phyloP scores from a whole-genome alignment of 2,888 invertebrate species.

The Melieria crassipennis region DNA sequence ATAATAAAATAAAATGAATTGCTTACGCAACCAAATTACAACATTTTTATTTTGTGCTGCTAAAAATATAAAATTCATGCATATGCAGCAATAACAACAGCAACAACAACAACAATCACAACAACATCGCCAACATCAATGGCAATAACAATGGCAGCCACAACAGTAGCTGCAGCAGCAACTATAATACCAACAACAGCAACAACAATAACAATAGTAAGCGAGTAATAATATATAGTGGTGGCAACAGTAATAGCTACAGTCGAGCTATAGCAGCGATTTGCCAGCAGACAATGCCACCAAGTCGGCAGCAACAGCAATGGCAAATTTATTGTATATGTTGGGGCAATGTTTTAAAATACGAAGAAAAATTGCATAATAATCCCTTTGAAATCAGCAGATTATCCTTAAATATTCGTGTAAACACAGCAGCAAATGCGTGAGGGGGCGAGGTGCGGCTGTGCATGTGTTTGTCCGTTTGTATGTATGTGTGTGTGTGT shows the following conservation, averaged over 20 bases:
- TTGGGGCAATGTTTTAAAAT: not conserved
- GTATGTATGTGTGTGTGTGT: no score
- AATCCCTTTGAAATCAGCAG: slow-evolving; percentile 63
- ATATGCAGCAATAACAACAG: slow-evolving; percentile 15
- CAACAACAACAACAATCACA: slow-evolving; percentile 11
- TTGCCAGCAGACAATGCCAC: no score
- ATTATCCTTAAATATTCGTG: slow-evolving; percentile 64
- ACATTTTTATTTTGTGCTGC: slow-evolving; percentile 20
- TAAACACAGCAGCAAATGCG: slow-evolving; percentile 63
- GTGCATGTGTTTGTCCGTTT: not conserved
- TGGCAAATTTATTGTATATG: no score
- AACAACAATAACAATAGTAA: slow-evolving; percentile 1
- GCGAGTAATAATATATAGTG: no score
- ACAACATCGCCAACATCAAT: slow-evolving; percentile 27
- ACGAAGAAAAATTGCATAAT: slow-evolving; percentile 61
- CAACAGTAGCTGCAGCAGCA: slow-evolving; percentile 16
- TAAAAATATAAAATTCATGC: slow-evolving; percentile 18
- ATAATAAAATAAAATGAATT: slow-evolving; percentile 51
- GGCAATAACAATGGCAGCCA: slow-evolving; percentile 4
- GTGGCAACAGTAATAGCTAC: no score
- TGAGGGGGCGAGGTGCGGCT: slow-evolving; percentile 22
- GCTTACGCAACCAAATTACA: slow-evolving; percentile 48
- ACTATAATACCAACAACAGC: slow-evolving; percentile 11
- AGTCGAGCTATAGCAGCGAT: no score
- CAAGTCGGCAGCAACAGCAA: no score